phyloP scores from a whole-genome alignment of 2,888 invertebrate genomes.

The Odontothrips loti region DNA sequence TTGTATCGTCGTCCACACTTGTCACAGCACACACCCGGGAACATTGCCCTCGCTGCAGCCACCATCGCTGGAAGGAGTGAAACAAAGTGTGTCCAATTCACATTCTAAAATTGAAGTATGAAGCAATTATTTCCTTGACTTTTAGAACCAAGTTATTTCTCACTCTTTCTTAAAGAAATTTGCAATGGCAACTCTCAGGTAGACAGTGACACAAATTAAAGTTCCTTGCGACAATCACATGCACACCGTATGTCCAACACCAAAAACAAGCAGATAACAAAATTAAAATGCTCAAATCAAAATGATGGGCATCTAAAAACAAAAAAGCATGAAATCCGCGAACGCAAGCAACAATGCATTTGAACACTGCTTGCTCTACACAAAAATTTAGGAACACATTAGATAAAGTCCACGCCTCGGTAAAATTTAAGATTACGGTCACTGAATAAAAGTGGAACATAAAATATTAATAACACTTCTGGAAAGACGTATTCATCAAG shows the following conservation, averaged over 20 bases:
- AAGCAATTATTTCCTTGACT: neutral
- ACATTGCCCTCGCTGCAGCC: slow-evolving; percentile 17
- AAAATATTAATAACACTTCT: neutral
- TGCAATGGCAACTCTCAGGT: neutral
- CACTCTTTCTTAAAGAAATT: neutral
- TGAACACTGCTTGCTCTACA: neutral
- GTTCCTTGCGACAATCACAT: neutral
- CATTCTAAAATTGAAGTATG: neutral
- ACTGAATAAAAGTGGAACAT: neutral
- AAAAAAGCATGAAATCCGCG: neutral
- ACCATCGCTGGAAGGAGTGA: slow-evolving; percentile 24
- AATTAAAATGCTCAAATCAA: neutral
- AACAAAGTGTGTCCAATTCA: slow-evolving; percentile 4
- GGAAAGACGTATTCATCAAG: neutral
- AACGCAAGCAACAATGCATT: neutral
- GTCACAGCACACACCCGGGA: slow-evolving; percentile 31
- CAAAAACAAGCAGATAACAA: neutral
- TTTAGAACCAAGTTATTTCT: neutral
- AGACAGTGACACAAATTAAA: neutral
- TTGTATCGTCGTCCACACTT: slow-evolving; percentile 36
- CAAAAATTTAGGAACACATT: neutral
- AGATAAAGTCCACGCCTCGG: neutral
- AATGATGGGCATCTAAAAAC: neutral
- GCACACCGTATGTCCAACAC: neutral
- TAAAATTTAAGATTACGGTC: neutral